Evolutionary conservation across 2,888 invertebrate species (phyloP), one percentile per base, ranked within the genome.

Genomic region (Ptychoptera albimana): DNA sequence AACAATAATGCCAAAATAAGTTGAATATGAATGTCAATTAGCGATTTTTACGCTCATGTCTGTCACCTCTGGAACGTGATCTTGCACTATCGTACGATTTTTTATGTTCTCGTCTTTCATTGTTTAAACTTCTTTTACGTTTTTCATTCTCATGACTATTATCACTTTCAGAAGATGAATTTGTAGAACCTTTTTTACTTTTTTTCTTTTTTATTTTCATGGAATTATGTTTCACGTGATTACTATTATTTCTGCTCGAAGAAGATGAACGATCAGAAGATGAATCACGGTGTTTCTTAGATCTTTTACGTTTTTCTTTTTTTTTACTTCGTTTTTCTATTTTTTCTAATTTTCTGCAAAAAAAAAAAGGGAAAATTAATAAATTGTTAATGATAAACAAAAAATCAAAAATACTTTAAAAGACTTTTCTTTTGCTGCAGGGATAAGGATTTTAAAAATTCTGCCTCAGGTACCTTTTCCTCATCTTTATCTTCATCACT

Each of bases 361-460:
- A 50, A 32, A 32, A 32, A 11, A 11, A 32, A 4, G 4, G 32
- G 9, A 11, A 32, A 11, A 32, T 11, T 32, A 32, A 32, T 11
- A 50, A 47, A 43, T 39, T 47, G 34, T 16, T 4, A 15, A 14
- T 15, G 7, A 38, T 16, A 14, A 39, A 39, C 13, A n/a, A 39
- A 15, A 23, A 7, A 14, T 2, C 4, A 23, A 16, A 39, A 14
- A 67, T 70, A 82, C 82, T 81, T 91, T n/a, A 94, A 67, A 13
- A 94, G 65, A 57, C 87, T 88, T 54, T 87, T 80, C 64, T 94
- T 94, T 58, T 94, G 89, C 55, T 89, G 86, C 49, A 79, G 83
- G 6, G 82, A 79, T 12, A 94, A 64, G 1, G 86, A 81, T 59
- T 85, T 87, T 7, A 94, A 68, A 52, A 93, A 82, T 47, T 84